phyloP scores from a whole-genome alignment of 1,140 invertebrate species.

The Hypothenemus hampei region DNA sequence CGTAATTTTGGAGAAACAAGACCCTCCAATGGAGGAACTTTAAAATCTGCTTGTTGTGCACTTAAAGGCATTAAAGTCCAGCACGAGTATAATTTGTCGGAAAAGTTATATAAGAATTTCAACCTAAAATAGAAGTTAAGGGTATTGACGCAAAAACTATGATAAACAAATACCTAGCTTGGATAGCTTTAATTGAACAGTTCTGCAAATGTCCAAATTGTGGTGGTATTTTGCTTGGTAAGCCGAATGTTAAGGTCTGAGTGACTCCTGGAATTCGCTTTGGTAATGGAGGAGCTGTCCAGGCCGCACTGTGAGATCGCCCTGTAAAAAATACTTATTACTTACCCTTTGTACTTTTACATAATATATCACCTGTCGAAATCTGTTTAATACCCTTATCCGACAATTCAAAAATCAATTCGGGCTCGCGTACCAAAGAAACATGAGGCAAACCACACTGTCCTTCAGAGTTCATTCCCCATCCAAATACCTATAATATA shows the following conservation, averaged over 20 bases:
- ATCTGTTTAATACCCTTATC: conserved; percentile 58
- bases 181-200: conserved; percentile 50
- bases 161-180: conserved; percentile 40
- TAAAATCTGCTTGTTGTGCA: conserved; percentile 45
- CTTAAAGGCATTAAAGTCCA: conserved; percentile 59
- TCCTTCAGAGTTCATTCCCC: conserved; percentile 62
- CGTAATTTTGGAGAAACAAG: conserved; percentile 51
- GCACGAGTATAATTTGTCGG: conserved; percentile 58
- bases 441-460: conserved; percentile 59
- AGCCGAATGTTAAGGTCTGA: conserved; percentile 49
- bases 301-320: conserved; percentile 60
- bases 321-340: conserved; percentile 54
- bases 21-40: conserved; percentile 44
- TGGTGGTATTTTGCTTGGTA: conserved; percentile 52
- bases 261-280: conserved; percentile 48
- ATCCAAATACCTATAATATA: conserved; percentile 47
- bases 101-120: conserved; percentile 58
- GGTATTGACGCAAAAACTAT: too few species aligned
- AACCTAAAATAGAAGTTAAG: conserved; percentile 46
- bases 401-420: conserved; percentile 51
- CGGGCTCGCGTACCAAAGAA: conserved; percentile 53
- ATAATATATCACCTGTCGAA: conserved; percentile 39
- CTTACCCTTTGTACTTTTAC: not conserved
- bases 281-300: conserved; percentile 55
- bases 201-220: conserved; percentile 56